These are phyloP conservation scores for Florisuga fusca DNA, from an alignment of 2,797 vertebrate genomes.

Conservation along the genomic window DNA sequence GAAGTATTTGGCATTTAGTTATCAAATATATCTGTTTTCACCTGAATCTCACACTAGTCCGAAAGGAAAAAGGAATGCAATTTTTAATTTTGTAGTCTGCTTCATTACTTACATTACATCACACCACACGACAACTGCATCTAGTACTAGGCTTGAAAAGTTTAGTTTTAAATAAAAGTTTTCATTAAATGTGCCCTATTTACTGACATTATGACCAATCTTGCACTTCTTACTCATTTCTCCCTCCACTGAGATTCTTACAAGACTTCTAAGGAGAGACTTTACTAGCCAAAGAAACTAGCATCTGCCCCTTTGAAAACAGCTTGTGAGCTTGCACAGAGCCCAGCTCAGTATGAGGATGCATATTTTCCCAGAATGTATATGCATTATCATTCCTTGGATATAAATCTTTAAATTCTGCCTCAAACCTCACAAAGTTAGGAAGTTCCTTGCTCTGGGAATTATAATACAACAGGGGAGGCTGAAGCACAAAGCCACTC, in stretches of 20 bases:
- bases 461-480: neutral
- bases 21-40: neutral
- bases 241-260: neutral
- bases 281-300: neutral
- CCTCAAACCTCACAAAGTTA: neutral
- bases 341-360: neutral
- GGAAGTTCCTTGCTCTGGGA: neutral
- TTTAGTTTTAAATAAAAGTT: neutral
- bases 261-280: neutral
- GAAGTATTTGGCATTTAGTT: neutral
- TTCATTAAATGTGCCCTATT: neutral
- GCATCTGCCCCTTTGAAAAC: neutral
- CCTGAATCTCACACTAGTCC: neutral
- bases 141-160: neutral
- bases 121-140: neutral
- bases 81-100: neutral
- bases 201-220: neutral
- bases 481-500: neutral
- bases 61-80: neutral
- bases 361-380: neutral
- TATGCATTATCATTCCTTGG: neutral
- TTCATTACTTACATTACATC: neutral
- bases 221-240: neutral
- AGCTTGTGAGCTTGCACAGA: neutral
- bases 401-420: neutral